These are phyloP conservation scores for Drosophila yooni DNA, from an alignment of 2,888 invertebrate genomes.

Conservation along the genomic window DNA sequence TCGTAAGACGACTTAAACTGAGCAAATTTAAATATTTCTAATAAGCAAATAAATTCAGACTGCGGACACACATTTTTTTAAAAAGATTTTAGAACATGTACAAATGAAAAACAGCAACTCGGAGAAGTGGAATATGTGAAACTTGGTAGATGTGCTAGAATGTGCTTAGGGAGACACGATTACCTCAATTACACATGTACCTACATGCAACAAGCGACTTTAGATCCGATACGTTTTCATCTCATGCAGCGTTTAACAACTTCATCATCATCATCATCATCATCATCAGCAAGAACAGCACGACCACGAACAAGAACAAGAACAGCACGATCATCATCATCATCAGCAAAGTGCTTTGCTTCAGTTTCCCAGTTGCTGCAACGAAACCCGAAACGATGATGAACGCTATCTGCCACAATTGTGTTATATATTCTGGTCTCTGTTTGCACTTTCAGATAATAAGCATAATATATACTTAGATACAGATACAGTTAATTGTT, in stretches of 20 bases:
- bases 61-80: no score
- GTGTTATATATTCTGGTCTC: slow-evolving; percentile 58
- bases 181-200: neutral
- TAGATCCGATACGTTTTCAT: slow-evolving; percentile 42
- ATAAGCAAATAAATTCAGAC: neutral
- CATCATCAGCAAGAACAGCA: slow-evolving; percentile 4
- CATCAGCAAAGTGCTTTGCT: slow-evolving; percentile 40
- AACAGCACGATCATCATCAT: slow-evolving; percentile 7
- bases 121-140: neutral
- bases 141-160: slow-evolving; percentile 11
- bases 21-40: neutral
- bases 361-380: slow-evolving; percentile 23
- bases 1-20: neutral
- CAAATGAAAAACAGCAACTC: neutral
- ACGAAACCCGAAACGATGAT: slow-evolving; percentile 38
- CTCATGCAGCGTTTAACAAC: slow-evolving; percentile 52
- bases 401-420: slow-evolving; percentile 28
- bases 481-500: slow-evolving; percentile 50
- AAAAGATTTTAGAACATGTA: neutral
- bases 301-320: neutral
- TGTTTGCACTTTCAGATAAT: slow-evolving; percentile 75
- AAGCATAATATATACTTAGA: slow-evolving; percentile 65
- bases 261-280: slow-evolving; percentile 6
- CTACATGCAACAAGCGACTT: slow-evolving; percentile 8
- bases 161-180: neutral